Conservation (phyloP, 2,113 vertebrate genomes). For the Grallaria varia region DNA sequence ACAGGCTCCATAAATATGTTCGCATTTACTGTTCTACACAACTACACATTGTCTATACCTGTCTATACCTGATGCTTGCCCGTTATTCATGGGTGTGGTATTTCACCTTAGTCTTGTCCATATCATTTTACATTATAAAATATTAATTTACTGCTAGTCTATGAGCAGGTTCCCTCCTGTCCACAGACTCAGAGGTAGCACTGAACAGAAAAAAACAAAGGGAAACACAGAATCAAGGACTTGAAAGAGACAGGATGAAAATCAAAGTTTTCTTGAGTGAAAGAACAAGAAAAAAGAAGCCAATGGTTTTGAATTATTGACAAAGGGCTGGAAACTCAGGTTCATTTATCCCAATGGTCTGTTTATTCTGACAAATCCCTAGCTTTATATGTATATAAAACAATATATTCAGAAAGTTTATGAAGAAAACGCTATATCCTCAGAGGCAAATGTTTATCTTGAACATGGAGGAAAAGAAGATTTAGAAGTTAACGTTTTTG, state of each 20-base stretch:
- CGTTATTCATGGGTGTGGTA: not conserved
- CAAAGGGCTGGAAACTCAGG: not conserved
- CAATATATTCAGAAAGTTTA: not conserved
- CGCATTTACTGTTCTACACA: not conserved
- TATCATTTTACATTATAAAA: not conserved
- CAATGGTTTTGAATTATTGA: not conserved
- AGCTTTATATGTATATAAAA: not conserved
- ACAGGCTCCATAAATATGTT: not conserved
- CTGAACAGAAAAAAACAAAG: not conserved
- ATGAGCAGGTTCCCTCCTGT: not conserved
- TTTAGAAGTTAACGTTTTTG: not conserved
- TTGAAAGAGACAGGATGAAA: not conserved
- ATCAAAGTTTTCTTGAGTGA: not conserved
- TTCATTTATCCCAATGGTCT: not conserved
- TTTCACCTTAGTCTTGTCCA: not conserved
- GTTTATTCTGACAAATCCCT: not conserved
- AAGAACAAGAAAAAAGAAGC: not conserved
- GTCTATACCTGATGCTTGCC: not conserved
- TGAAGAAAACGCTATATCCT: not conserved
- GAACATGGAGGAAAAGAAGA: not conserved
- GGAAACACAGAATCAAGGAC: not conserved
- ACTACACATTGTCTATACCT: accelerated
- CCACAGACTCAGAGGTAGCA: not conserved
- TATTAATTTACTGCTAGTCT: not conserved
- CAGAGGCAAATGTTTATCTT: not conserved